These are phyloP conservation scores for Nyctibius bracteatus DNA, from an alignment of 2,113 vertebrate genomes.

Conservation along the genomic window DNA sequence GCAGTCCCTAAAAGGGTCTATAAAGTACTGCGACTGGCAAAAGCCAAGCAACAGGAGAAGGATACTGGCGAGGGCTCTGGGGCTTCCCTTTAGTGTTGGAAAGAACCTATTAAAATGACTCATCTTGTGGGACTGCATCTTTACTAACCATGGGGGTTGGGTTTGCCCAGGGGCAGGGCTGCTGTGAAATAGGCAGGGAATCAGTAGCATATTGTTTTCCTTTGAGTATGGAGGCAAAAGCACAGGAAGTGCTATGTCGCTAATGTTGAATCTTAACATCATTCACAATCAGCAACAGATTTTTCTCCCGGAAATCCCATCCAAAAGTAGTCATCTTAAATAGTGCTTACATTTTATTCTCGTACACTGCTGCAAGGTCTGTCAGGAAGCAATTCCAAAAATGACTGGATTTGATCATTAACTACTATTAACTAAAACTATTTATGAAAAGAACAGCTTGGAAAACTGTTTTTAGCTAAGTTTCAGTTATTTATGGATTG, in stretches of 20 bases:
- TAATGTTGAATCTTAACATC: neutral
- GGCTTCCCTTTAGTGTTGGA: neutral
- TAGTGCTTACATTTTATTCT: neutral
- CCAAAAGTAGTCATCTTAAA: neutral
- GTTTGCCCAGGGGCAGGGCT: neutral
- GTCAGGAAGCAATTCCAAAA: neutral
- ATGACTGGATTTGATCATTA: neutral
- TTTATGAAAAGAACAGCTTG: neutral
- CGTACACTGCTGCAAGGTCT: neutral
- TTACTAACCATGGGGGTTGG: neutral
- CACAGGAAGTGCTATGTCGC: neutral
- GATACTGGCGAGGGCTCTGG: neutral
- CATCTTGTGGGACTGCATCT: neutral
- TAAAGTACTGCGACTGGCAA: neutral
- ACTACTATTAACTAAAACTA: neutral
- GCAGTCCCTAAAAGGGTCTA: accelerated
- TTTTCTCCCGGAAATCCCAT: neutral
- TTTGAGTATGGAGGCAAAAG: neutral
- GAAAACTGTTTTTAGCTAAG: neutral
- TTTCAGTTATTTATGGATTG: neutral
- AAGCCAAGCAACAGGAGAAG: neutral
- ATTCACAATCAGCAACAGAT: neutral
- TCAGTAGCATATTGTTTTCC: accelerated
- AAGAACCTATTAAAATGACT: neutral
- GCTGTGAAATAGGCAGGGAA: neutral